Base-by-base conservation (phyloP, 2,797 vertebrate genomes). In the Molossus molossus region DNA sequence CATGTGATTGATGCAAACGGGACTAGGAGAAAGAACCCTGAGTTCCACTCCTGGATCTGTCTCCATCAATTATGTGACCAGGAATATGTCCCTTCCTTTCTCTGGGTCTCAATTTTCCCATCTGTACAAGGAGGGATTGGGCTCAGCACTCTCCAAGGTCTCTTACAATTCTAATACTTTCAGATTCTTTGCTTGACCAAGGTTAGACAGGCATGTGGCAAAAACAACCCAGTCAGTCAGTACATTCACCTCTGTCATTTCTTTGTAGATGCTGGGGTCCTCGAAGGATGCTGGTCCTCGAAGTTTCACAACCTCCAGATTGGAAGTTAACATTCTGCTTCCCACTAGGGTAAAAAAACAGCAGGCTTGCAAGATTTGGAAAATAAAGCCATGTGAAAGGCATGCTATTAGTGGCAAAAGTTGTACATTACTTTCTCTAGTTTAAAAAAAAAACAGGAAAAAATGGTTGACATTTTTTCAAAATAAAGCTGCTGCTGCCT, bases 401-500 rank as follows among this genome's bases (percentile, higher is more conserved):
- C 1, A 0, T 7, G 9, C 69, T 62, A 70, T 40, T 85, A 86
- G 33, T 33, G 0, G 70, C 75, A 90, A 79, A 89, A 94, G 77
- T 20, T 25, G 77, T 76, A 65, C 37, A 67, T 69, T 72, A 67
- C 77, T 95, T 93, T 70, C 79, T 89, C 87, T 40, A 9, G 83
- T 76, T 91, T 58, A 58, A 91, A 62, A 77, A 55, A 57, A 29
- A n/a, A 7, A 64, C 33, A 33, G 33, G 20, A 40, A 23, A 53
- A 40, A 37, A 76, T 37, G 20, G 70, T 18, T 90, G 73, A 76
- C n/a, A 6, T 93, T 91, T 96, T 93, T 91, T 9, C 48, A 73
- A 91, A 92, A 97, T 80, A 84, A 90, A 95, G 91, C 64, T 37
- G n/a, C 62, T n/a, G 45, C 21, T 79, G 45, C 21, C 75, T n/a